phyloP scores from a whole-genome alignment of 2,113 vertebrate species.

The Prunella fulvescens region DNA sequence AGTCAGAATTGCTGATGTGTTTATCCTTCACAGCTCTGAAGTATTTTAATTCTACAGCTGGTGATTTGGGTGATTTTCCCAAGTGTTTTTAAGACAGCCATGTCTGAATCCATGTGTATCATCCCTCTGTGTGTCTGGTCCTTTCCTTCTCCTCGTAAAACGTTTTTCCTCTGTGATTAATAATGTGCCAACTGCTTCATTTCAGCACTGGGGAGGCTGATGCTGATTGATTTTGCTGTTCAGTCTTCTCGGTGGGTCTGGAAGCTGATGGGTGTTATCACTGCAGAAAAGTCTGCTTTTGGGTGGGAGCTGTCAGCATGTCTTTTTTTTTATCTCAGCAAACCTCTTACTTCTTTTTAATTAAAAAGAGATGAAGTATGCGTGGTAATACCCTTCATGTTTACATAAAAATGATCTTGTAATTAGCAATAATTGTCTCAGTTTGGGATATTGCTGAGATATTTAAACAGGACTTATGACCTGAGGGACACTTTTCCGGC shows the following conservation, averaged over 20 bases:
- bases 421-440: background rate
- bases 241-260: background rate
- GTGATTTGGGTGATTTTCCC: background rate
- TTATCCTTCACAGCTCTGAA: background rate
- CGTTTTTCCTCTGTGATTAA: background rate
- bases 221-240: constrained; percentile 1
- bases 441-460: background rate
- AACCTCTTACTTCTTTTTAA: constrained; percentile 19
- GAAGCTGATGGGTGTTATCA: background rate
- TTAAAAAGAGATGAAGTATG: background rate
- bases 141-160: background rate
- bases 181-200: background rate
- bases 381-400: background rate
- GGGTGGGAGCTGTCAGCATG: background rate
- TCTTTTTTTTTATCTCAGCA: background rate
- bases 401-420: background rate
- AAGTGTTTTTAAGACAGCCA: background rate
- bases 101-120: background rate
- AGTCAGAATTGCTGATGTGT: background rate
- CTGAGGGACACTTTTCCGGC: background rate
- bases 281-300: background rate
- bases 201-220: background rate
- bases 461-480: background rate
- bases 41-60: background rate
- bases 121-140: background rate